These are phyloP conservation scores for Charadrius vociferus DNA, from an alignment of 2,113 vertebrate genomes.

Conservation along the genomic window DNA sequence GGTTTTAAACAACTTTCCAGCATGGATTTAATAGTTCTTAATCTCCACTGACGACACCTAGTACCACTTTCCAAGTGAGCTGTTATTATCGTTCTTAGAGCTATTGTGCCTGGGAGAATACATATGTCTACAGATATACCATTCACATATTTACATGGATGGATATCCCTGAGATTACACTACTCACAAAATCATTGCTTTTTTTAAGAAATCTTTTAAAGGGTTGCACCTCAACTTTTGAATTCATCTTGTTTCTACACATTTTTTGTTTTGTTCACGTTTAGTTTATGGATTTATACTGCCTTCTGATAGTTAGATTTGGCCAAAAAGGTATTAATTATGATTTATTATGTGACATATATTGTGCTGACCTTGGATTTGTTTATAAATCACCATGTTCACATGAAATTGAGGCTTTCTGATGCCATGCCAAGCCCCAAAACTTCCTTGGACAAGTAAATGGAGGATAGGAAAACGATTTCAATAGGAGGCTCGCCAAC, in stretches of 20 bases:
- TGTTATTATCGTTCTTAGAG: neutral
- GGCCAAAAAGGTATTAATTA: slow-evolving; percentile 6
- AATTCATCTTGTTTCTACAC: neutral
- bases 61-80: neutral
- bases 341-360: slow-evolving; percentile 11
- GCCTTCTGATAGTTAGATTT: neutral
- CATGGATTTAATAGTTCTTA: neutral
- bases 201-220: neutral
- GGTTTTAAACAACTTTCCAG: neutral
- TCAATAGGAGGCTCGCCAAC: slow-evolving; percentile 62
- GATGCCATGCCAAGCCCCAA: slow-evolving; percentile 62
- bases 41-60: neutral
- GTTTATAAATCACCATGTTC: slow-evolving; percentile 49
- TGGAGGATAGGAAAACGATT: slow-evolving; percentile 37
- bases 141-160: neutral
- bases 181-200: neutral
- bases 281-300: neutral
- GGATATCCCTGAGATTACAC: neutral
- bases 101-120: neutral
- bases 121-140: neutral
- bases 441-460: slow-evolving; percentile 63
- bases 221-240: neutral
- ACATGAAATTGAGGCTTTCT: slow-evolving; percentile 62
- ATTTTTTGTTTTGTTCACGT: neutral
- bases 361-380: slow-evolving; percentile 41